A percentile compares a stretch with the other conserved stretches of the same genome.
Evolutionary conservation across 2,888 invertebrate species (phyloP).

Genomic region (Anodontia alba): DNA sequence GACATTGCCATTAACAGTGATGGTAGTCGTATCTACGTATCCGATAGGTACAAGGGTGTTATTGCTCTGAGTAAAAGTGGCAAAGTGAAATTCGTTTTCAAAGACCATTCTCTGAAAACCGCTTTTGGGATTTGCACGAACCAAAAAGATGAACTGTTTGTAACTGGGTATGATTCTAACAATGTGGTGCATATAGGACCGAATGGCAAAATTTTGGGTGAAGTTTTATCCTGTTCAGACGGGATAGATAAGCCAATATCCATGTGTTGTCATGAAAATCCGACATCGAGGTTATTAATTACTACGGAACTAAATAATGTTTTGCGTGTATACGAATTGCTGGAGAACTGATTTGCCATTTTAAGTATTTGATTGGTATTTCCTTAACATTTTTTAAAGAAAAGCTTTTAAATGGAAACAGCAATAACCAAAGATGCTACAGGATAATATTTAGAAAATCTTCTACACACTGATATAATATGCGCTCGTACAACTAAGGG

Average conservation of each 20-base stretch:
- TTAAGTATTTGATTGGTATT: too few relatives aligned
- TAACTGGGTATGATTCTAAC: slow-evolving; percentile 47
- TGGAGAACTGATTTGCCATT: slow-evolving; percentile 29
- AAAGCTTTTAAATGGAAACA: too few relatives aligned
- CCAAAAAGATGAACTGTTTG: slow-evolving; percentile 52
- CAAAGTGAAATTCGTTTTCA: slow-evolving; percentile 38
- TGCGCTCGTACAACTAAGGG: too few relatives aligned
- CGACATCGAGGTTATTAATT: slow-evolving; percentile 39
- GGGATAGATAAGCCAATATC: slow-evolving; percentile 44
- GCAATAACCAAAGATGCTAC: too few relatives aligned
- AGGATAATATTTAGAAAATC: too few relatives aligned
- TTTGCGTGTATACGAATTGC: slow-evolving; percentile 46
- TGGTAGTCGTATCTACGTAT: slow-evolving; percentile 43
- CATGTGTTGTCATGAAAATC: slow-evolving; percentile 52
- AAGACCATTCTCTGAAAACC: slow-evolving; percentile 34
- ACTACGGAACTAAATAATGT: slow-evolving; percentile 36
- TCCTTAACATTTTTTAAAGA: too few relatives aligned
- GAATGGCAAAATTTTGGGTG: slow-evolving; percentile 36
- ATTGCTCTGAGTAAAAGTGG: slow-evolving; percentile 48
- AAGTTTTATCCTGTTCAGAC: slow-evolving; percentile 43
- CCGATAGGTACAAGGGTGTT: slow-evolving; percentile 45
- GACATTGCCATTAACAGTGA: slow-evolving; percentile 48
- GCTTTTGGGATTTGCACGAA: slow-evolving; percentile 49
- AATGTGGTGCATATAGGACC: slow-evolving; percentile 48
- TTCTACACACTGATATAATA: too few relatives aligned